Evolutionary conservation across 2,113 vertebrate genomes (phyloP).

Genomic region (Alexandromys fortis): DNA sequence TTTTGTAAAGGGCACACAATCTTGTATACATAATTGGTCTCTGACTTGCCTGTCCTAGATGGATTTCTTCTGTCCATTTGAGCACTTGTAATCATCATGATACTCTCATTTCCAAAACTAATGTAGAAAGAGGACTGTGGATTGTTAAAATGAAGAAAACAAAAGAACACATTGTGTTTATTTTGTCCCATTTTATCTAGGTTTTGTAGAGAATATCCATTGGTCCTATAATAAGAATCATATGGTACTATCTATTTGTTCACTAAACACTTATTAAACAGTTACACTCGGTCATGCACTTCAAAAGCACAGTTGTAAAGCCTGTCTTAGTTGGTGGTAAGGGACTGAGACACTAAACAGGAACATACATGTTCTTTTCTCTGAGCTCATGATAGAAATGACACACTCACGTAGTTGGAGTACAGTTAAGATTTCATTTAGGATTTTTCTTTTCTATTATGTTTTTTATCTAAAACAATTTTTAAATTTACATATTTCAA

Average conservation of each 20-base stretch:
- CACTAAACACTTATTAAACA: not conserved
- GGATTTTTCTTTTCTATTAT: not conserved
- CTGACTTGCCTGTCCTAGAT: not conserved
- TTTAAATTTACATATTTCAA: not conserved
- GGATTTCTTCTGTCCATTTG: not conserved
- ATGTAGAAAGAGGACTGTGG: not conserved
- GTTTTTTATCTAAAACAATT: not conserved
- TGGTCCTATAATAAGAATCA: not conserved
- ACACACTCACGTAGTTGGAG: not conserved
- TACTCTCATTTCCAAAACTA: not conserved
- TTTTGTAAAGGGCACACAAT: conserved; percentile 8
- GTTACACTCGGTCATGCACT: not conserved
- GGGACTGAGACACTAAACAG: not conserved
- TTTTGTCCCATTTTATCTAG: conserved; percentile 15
- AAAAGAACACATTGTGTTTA: not conserved
- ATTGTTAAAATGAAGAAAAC: conserved; percentile 20
- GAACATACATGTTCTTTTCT: not conserved
- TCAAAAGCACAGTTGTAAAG: not conserved
- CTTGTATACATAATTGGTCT: not conserved
- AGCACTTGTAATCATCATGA: conserved; percentile 20
- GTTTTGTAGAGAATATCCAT: not conserved
- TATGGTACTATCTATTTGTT: not conserved
- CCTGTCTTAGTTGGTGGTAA: not conserved
- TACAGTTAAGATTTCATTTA: not conserved
- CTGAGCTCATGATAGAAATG: conserved; percentile 23